Conservation (phyloP, 1,140 invertebrate genomes). For the Eriocheir sinensis region DNA sequence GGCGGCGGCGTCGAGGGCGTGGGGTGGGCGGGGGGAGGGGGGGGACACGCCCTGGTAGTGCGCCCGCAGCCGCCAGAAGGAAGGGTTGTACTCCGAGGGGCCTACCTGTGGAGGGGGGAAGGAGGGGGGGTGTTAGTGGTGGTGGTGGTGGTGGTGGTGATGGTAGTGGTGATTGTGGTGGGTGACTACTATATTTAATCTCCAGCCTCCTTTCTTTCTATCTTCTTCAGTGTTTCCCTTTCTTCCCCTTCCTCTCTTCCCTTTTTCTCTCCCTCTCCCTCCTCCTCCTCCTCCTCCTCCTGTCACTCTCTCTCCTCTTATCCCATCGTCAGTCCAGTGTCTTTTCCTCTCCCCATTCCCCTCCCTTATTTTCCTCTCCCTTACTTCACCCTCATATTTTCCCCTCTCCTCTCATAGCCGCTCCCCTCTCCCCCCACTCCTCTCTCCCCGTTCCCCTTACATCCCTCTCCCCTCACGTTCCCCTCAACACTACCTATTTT, state of each 20-base stretch:
- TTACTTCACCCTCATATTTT: too few species aligned
- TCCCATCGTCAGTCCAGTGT: too few species aligned
- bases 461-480: neutral
- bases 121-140: neutral
- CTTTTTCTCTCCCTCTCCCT: neutral
- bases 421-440: too few species aligned
- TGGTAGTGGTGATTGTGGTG: neutral
- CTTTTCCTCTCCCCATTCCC: too few species aligned
- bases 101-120: neutral
- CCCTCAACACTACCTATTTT: neutral
- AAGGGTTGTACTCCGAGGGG: conserved; percentile 42
- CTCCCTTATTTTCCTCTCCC: neutral
- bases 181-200: too few species aligned
- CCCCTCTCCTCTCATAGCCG: too few species aligned
- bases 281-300: neutral
- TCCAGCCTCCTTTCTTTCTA: neutral
- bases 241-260: neutral
- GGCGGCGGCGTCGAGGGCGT: conserved; percentile 57
- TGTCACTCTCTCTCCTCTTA: neutral
- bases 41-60: conserved; percentile 58
- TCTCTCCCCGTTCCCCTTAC: neutral
- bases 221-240: neutral
- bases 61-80: conserved; percentile 42
- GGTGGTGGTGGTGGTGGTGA: neutral
- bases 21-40: neutral